A percentile compares a stretch with the other conserved stretches of the same genome.
phyloP scores from a whole-genome alignment of 2,888 invertebrate genomes.

The Caenorhabditis drosophilae region DNA sequence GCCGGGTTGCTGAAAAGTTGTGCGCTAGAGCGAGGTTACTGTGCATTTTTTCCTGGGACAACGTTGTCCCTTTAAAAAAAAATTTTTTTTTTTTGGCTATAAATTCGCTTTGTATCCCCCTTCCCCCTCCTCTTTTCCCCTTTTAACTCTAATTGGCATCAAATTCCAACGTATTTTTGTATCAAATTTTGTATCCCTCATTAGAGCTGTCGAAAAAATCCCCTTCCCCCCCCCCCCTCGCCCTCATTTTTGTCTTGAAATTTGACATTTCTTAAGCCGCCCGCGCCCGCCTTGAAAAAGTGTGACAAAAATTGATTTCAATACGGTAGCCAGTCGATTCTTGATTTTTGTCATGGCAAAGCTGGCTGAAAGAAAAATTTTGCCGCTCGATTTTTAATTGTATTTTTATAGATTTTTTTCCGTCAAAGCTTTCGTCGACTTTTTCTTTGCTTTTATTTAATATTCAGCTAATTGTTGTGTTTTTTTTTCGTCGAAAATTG shows the following conservation, averaged over 20 bases:
- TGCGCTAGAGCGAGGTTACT: too few species aligned
- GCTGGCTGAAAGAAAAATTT: background rate
- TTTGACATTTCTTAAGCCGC: background rate
- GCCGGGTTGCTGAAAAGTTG: too few species aligned
- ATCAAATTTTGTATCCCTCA: background rate
- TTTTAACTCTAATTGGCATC: constrained; percentile 4
- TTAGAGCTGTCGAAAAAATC: background rate
- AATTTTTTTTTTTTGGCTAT: too few species aligned
- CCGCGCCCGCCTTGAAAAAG: background rate
- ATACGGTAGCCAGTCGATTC: too few species aligned
- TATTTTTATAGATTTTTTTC: too few species aligned
- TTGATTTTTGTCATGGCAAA: too few species aligned
- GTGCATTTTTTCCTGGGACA: too few species aligned
- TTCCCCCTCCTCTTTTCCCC: too few species aligned
- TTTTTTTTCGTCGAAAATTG: constrained; percentile 4
- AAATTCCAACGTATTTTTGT: background rate
- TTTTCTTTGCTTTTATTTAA: constrained; percentile 6
- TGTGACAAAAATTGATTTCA: too few species aligned
- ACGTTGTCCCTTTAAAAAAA: too few species aligned
- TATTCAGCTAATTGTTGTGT: constrained; percentile 36
- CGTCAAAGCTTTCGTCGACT: too few species aligned
- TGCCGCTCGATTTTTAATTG: background rate
- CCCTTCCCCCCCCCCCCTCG: background rate
- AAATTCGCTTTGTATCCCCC: too few species aligned
- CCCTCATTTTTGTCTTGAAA: background rate